These are phyloP conservation scores for Sminthurinus signatus DNA, from an alignment of 1,140 invertebrate genomes.

Conservation along the genomic window DNA sequence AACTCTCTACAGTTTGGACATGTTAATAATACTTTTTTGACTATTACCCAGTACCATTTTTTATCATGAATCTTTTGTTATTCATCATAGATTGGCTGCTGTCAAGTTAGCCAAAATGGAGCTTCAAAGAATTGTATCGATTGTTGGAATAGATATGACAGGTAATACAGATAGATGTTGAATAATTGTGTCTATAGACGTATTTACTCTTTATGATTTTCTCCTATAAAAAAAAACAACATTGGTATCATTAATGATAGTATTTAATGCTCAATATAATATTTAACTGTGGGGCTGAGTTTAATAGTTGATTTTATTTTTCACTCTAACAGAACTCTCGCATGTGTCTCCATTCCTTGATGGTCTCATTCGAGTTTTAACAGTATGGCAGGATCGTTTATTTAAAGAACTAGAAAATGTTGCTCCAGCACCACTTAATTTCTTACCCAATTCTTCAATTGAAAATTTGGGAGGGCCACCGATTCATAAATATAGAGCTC, in stretches of 20 bases:
- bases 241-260: no score
- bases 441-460: constrained; percentile 76
- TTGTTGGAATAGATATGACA: constrained; percentile 73
- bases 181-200: background rate
- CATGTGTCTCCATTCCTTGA: constrained; percentile 91
- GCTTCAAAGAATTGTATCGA: constrained; percentile 48
- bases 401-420: constrained; percentile 67
- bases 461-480: constrained; percentile 68
- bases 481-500: constrained; percentile 84
- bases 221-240: background rate
- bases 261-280: no score
- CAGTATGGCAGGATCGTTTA: constrained; percentile 80
- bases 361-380: constrained; percentile 72
- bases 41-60: no score
- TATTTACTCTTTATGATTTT: constrained; percentile 19
- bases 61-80: no score
- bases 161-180: constrained; percentile 55
- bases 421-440: constrained; percentile 65
- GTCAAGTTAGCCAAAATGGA: constrained; percentile 75
- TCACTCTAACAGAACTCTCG: constrained; percentile 65
- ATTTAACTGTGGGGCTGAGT: background rate
- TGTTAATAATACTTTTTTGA: no score
- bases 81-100: constrained; percentile 77
- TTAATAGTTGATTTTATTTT: constrained; percentile 9
- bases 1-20: no score